Evolutionary conservation across 2,888 invertebrate genomes (phyloP).

Genomic region (Ectobius pallidus): DNA sequence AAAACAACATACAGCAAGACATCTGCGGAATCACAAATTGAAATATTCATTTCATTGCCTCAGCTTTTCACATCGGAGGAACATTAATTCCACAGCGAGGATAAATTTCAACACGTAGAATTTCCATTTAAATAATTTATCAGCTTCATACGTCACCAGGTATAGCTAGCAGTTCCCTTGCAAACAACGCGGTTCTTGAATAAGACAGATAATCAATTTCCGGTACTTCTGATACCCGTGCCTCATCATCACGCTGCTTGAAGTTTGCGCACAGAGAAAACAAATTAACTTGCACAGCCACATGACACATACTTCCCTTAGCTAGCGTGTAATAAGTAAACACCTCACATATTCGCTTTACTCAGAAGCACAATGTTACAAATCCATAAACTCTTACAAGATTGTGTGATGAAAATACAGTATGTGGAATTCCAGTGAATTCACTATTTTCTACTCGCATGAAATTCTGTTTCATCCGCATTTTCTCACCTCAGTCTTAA

Average conservation of each 20-base stretch:
- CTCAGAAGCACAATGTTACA: not conserved
- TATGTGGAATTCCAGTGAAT: too few relatives aligned
- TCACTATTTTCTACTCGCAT: too few relatives aligned
- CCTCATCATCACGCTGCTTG: not conserved
- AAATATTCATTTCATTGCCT: not conserved
- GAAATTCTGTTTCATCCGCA: too few relatives aligned
- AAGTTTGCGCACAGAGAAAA: conserved; percentile 19
- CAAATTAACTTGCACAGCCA: conserved; percentile 15
- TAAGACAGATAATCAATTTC: conserved; percentile 24
- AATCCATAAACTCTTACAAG: not conserved
- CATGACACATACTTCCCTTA: not conserved
- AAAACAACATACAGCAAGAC: not conserved
- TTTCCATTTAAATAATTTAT: conserved; percentile 25
- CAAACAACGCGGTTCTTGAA: not conserved
- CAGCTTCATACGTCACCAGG: not conserved
- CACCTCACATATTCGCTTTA: not conserved
- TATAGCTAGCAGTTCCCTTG: not conserved
- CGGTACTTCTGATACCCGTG: conserved; percentile 4
- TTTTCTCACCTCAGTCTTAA: too few relatives aligned
- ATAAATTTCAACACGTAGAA: conserved; percentile 21
- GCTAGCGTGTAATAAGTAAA: not conserved
- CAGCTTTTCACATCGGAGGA: not conserved
- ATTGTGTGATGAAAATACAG: too few relatives aligned
- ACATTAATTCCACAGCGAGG: not conserved
- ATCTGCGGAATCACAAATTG: not conserved